Percentiles rank a stretch among this genome's conserved stretches.
These are phyloP conservation scores for Ceyx melanurus DNA, from an alignment of 2,113 vertebrate genomes.

Conservation along the genomic window DNA sequence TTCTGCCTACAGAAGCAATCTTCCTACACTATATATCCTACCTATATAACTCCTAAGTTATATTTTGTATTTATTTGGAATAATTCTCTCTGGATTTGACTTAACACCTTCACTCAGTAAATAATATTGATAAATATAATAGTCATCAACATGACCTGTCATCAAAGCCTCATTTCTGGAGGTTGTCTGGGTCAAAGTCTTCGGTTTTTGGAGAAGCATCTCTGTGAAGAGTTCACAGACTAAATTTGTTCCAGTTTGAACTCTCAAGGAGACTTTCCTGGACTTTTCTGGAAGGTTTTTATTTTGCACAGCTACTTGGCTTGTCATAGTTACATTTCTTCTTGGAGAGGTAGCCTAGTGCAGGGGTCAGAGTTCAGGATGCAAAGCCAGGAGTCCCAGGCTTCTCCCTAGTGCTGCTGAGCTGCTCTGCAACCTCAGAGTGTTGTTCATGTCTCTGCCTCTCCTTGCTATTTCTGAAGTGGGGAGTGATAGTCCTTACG, in stretches of 20 bases:
- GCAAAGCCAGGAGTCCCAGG: not conserved
- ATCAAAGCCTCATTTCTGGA: not conserved
- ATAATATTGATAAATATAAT: not conserved
- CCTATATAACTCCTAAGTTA: too few relatives aligned
- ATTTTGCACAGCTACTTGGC: not conserved
- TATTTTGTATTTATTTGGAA: not conserved
- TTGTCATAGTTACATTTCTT: not conserved
- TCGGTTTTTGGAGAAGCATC: not conserved
- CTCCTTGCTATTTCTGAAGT: not conserved
- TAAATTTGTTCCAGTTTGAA: not conserved
- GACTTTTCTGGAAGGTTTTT: not conserved
- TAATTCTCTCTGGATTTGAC: not conserved
- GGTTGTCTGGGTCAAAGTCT: not conserved
- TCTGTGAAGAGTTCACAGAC: not conserved
- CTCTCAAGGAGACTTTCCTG: not conserved
- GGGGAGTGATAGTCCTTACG: not conserved
- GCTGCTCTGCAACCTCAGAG: not conserved
- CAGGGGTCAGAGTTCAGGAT: not conserved
- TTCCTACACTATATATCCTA: not conserved
- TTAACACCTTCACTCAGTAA: not conserved
- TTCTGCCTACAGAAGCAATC: not conserved
- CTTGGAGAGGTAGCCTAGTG: not conserved
- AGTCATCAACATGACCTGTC: not conserved
- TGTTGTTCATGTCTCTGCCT: not conserved
- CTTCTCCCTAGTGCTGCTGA: not conserved